Percentiles rank a stretch among this genome's conserved stretches.
These are phyloP conservation scores for Raillietiella orientalis DNA, from an alignment of 2,888 invertebrate genomes.

Conservation along the genomic window DNA sequence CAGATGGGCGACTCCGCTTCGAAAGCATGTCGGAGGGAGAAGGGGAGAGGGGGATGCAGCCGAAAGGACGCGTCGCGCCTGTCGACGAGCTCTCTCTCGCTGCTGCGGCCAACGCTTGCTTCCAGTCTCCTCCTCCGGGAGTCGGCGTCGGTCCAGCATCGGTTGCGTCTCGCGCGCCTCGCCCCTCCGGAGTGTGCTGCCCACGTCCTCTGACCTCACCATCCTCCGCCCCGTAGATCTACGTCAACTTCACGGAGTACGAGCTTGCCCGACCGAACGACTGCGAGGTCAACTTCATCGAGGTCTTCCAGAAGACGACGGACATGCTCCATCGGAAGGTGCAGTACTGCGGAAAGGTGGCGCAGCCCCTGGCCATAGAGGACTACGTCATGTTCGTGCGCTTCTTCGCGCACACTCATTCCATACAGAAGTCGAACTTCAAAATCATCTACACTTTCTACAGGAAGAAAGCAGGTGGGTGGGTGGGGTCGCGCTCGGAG, in stretches of 20 bases:
- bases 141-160: too few species aligned
- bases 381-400: conserved; percentile 36
- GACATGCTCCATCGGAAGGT: conserved; percentile 23
- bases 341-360: conserved; percentile 55
- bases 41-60: too few species aligned
- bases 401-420: conserved; percentile 28
- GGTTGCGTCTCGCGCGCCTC: too few species aligned
- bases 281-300: conserved; percentile 38
- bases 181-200: too few species aligned
- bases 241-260: conserved; percentile 28
- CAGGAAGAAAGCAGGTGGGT: conserved; percentile 21
- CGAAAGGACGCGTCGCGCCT: too few species aligned
- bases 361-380: conserved; percentile 32
- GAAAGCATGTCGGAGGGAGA: too few species aligned
- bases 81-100: too few species aligned
- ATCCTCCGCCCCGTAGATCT: conserved; percentile 20
- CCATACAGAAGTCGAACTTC: conserved; percentile 28
- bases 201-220: too few species aligned
- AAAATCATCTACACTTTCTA: conserved; percentile 38
- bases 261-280: conserved; percentile 34
- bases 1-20: too few species aligned
- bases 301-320: conserved; percentile 29
- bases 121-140: too few species aligned
- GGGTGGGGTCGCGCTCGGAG: conserved; percentile 11
- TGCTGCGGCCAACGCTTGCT: too few species aligned